Conservation (phyloP, 2,888 invertebrate genomes). For the Tenthredo scrophulariae region DNA sequence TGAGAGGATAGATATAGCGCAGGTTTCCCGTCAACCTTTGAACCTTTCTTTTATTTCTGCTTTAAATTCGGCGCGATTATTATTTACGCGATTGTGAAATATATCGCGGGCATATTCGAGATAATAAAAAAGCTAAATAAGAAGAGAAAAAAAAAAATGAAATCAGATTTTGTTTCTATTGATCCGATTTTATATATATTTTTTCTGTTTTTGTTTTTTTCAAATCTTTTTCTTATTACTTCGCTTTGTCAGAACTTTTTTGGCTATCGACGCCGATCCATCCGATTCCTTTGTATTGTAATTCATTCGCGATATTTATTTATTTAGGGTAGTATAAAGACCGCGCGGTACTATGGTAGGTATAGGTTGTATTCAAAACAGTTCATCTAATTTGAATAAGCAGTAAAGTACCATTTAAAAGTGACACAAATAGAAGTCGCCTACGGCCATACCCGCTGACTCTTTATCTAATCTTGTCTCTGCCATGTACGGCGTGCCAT, state of each 20-base stretch:
- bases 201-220: neutral
- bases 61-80: neutral
- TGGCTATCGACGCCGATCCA: conserved; percentile 43
- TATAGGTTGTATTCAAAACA: conserved; percentile 67
- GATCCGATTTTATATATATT: neutral
- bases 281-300: conserved; percentile 73
- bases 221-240: neutral
- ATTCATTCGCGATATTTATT: conserved; percentile 60
- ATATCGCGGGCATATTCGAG: neutral
- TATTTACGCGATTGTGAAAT: no score
- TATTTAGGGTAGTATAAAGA: conserved; percentile 36
- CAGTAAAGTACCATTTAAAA: conserved; percentile 72
- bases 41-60: neutral
- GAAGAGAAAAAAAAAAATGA: neutral
- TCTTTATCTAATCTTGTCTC: conserved; percentile 71
- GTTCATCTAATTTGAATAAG: conserved; percentile 75
- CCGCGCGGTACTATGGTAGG: neutral
- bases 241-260: neutral
- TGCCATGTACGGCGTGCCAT: conserved; percentile 70
- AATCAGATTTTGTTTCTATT: neutral
- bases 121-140: no score
- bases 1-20: neutral
- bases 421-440: conserved; percentile 67
- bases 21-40: neutral
- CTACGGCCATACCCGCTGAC: conserved; percentile 18